These are phyloP conservation scores for Tolypeutes matacus DNA, from an alignment of 2,797 vertebrate species.

Conservation along the genomic window DNA sequence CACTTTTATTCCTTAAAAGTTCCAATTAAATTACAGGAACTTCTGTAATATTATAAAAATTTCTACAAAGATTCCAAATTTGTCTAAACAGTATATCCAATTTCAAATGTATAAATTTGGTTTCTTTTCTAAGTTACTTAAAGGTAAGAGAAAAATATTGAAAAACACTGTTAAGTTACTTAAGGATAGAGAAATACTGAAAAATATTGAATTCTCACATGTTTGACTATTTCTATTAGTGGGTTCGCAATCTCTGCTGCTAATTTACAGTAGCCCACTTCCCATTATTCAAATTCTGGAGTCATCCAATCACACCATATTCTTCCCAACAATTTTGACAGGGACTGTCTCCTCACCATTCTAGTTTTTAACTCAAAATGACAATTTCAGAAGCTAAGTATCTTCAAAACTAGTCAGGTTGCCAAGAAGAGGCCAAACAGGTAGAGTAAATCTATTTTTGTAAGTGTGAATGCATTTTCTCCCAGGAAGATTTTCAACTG, in stretches of 20 bases:
- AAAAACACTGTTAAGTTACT: background rate
- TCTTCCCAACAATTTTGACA: background rate
- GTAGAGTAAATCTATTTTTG: slow-evolving; percentile 67
- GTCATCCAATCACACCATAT: background rate
- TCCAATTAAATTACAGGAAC: slow-evolving; percentile 64
- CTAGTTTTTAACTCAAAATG: slow-evolving; percentile 23
- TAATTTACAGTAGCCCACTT: background rate
- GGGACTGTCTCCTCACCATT: background rate
- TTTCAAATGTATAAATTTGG: slow-evolving; percentile 14
- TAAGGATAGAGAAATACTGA: background rate
- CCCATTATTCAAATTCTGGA: background rate
- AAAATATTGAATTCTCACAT: background rate
- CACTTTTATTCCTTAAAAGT: slow-evolving; percentile 47
- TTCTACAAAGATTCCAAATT: background rate
- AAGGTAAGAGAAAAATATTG: background rate
- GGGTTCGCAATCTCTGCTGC: background rate
- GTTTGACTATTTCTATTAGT: background rate
- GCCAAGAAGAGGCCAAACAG: slow-evolving; percentile 69
- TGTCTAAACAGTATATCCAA: background rate
- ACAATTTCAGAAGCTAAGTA: slow-evolving; percentile 51
- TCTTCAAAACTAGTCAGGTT: background rate
- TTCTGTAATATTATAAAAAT: slow-evolving; percentile 6
- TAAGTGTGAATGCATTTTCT: slow-evolving; percentile 52
- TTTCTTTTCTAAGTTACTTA: slow-evolving; percentile 49
- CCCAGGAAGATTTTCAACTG: slow-evolving; percentile 69